Conservation (phyloP, 2,888 invertebrate species). For the Cataglyphis rosenhaueri region DNA sequence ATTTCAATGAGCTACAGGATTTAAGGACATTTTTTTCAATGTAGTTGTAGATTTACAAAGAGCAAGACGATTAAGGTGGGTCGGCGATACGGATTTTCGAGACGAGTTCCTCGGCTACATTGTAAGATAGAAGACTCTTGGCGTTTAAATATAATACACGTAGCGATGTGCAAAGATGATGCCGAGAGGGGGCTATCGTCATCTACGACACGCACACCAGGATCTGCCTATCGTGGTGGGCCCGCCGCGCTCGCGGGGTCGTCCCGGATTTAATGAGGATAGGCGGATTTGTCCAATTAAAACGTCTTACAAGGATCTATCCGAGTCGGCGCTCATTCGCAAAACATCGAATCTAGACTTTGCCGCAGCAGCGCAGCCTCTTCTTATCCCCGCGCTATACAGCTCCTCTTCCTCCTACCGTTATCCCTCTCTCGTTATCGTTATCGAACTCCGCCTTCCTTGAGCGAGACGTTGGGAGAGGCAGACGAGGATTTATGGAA, state of each 20-base stretch:
- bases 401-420: constrained; percentile 45
- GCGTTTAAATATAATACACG: constrained; percentile 74
- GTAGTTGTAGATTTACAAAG: background rate
- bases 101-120: constrained; percentile 69
- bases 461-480: constrained; percentile 15
- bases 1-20: constrained; percentile 15
- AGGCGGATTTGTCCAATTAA: constrained; percentile 86
- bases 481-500: constrained; percentile 49
- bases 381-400: constrained; percentile 72
- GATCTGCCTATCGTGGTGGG: constrained; percentile 57
- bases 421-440: constrained; percentile 73
- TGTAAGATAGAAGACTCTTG: constrained; percentile 69
- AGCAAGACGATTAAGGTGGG: constrained; percentile 46
- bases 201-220: constrained; percentile 69
- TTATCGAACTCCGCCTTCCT: constrained; percentile 55
- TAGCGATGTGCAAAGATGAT: constrained; percentile 80
- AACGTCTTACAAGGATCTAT: constrained; percentile 85
- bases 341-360: constrained; percentile 80
- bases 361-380: constrained; percentile 67
- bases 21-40: background rate
- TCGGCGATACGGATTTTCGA: constrained; percentile 27
- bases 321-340: constrained; percentile 78
- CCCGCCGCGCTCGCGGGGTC: constrained; percentile 65
- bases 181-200: constrained; percentile 74
- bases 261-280: constrained; percentile 85